phyloP scores from a whole-genome alignment of 2,888 invertebrate genomes.

The Morinoia aosen region DNA sequence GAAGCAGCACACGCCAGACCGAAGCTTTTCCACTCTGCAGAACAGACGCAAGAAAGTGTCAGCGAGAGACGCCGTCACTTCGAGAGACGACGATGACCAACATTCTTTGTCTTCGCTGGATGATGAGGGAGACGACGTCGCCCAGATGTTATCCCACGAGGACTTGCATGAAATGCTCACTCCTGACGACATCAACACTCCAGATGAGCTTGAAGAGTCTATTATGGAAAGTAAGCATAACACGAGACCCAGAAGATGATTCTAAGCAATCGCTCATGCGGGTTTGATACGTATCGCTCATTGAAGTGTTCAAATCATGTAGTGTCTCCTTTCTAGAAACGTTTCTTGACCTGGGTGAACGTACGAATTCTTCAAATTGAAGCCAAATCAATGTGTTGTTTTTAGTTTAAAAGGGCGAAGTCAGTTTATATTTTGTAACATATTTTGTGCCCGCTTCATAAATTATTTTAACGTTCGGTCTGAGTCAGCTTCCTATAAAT shows the following conservation, averaged over 20 bases:
- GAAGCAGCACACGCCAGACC: neutral
- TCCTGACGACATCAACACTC: conserved; percentile 72
- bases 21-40: neutral
- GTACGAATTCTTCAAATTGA: too few relatives aligned
- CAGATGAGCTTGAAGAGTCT: conserved; percentile 73
- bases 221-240: conserved; percentile 71
- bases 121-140: conserved; percentile 72
- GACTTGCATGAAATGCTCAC: conserved; percentile 70
- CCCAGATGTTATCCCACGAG: conserved; percentile 66
- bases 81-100: conserved; percentile 3
- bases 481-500: too few relatives aligned
- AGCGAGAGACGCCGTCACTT: neutral
- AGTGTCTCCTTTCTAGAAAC: too few relatives aligned
- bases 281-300: too few relatives aligned
- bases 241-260: neutral
- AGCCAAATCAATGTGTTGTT: too few relatives aligned
- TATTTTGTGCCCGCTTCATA: too few relatives aligned
- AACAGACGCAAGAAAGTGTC: conserved; percentile 30
- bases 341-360: too few relatives aligned
- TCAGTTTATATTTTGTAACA: too few relatives aligned
- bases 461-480: too few relatives aligned
- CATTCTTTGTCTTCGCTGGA: conserved; percentile 69
- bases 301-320: too few relatives aligned
- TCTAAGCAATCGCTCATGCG: too few relatives aligned
- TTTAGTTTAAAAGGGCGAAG: too few relatives aligned